A percentile compares a stretch with the other conserved stretches of the same genome.
phyloP scores from a whole-genome alignment of 2,888 invertebrate genomes.

The Agonum fuliginosum region DNA sequence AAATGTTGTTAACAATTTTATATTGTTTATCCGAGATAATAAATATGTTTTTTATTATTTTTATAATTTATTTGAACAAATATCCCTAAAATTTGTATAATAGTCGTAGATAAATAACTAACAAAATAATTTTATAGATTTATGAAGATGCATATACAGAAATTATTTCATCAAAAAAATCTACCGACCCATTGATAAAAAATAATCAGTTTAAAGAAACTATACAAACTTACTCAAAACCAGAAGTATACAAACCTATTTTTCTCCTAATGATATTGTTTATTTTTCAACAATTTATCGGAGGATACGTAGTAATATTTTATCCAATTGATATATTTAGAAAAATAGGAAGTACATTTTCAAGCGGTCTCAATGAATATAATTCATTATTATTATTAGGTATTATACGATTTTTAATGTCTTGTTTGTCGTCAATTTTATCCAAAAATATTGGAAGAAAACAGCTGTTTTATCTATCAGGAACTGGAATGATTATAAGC shows the following conservation, averaged over 20 bases:
- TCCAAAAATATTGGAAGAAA: constrained; percentile 74
- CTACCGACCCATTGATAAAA: background rate
- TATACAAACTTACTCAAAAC: constrained; percentile 62
- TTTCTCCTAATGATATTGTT: constrained; percentile 73
- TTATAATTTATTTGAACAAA: constrained; percentile 19
- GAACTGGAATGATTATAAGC: constrained; percentile 72
- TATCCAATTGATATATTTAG: constrained; percentile 76
- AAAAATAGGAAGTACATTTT: constrained; percentile 66
- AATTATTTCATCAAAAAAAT: background rate
- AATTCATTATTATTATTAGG: constrained; percentile 74
- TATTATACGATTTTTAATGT: constrained; percentile 74
- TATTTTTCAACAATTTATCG: constrained; percentile 76
- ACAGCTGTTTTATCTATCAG: constrained; percentile 73
- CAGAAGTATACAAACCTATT: constrained; percentile 74
- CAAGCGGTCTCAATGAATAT: constrained; percentile 72
- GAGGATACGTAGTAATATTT: constrained; percentile 77
- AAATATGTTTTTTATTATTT: constrained; percentile 16
- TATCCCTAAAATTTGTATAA: background rate
- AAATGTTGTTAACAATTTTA: background rate
- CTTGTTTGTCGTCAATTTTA: constrained; percentile 73
- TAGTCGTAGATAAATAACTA: no score
- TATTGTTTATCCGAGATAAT: background rate
- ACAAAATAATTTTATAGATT: constrained; percentile 9
- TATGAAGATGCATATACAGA: background rate
- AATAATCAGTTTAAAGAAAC: background rate